Conservation (phyloP, 2,888 invertebrate genomes). For the Hermaeophaga mercurialis region DNA sequence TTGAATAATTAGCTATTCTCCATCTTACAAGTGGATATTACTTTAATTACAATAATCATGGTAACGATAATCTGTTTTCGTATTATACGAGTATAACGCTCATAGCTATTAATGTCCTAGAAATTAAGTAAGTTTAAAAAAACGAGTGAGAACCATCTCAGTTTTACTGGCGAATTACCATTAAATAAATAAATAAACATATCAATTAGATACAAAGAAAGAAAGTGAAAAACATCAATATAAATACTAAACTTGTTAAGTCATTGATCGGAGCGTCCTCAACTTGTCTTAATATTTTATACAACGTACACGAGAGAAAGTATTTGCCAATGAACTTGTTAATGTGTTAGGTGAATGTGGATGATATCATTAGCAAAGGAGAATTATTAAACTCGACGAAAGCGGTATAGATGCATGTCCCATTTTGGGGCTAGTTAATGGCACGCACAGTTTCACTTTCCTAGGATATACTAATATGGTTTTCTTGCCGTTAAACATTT, state of each 20-base stretch:
- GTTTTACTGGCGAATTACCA: too few relatives aligned
- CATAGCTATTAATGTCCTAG: too few relatives aligned
- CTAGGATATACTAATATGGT: neutral
- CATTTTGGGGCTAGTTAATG: constrained; percentile 8
- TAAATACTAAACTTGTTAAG: constrained; percentile 8
- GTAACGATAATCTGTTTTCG: too few relatives aligned
- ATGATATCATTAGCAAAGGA: constrained; percentile 31
- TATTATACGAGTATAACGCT: too few relatives aligned
- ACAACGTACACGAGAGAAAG: constrained; percentile 29
- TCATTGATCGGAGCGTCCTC: constrained; percentile 6
- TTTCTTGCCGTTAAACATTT: too few relatives aligned
- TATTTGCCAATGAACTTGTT: constrained; percentile 38
- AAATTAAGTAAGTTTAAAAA: too few relatives aligned
- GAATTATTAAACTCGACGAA: constrained; percentile 7
- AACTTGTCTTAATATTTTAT: constrained; percentile 8
- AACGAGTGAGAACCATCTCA: too few relatives aligned
- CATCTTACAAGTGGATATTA: too few relatives aligned
- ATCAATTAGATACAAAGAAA: constrained; percentile 11
- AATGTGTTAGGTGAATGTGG: constrained; percentile 33
- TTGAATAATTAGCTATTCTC: too few relatives aligned
- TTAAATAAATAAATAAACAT: neutral
- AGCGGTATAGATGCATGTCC: neutral
- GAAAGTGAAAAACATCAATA: constrained; percentile 14
- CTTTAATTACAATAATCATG: too few relatives aligned
- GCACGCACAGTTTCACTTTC: constrained; percentile 9